Evolutionary conservation across 2,113 vertebrate genomes (phyloP), one percentile per base, ranked within the genome.

Genomic region (Grantiella picta): DNA sequence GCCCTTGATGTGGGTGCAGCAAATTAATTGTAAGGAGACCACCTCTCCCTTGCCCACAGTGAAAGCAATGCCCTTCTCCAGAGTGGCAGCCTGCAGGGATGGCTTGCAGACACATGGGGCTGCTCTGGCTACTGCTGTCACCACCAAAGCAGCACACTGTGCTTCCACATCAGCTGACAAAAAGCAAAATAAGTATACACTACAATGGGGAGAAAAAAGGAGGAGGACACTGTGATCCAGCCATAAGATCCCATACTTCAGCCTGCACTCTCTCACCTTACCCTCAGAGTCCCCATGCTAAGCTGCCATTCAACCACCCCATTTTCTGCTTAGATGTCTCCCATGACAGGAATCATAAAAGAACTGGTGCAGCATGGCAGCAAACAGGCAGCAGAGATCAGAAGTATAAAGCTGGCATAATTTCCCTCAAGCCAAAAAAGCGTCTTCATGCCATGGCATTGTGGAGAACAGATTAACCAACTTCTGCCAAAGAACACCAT

Each of bases 61-160:
- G 29, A 16, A 5, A 71, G 33, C 44, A 45, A 16, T 12, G 15
- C 9, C 2, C 1, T 28, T 35, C 35, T 29, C 33, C 0, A 0
- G 19, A 63, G 40, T 3, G 7, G 15, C 2, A 59, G 52, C 16
- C 63, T 80, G 66, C 70, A 94, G 27, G 53, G 47, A 36, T 17
- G 10, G 29, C 23, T 82, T 47, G 25, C 44, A 64, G 53, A 81
- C 78, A 69, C 18, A 5, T 2, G 25, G 33, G 85, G 78, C 45
- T 94, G 92, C 92, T 80, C 63, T 82, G 36, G 90, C 3, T 33
- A 45, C n/a, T 65, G 28, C 29, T 49, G 45, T 53, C 71, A 60
- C 75, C 63, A 52, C 19, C 20, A 40, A 18, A 70, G 47, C 47
- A 60, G 12, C 13, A 4, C 0, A 0, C 9, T 27, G 33, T 29